Evolutionary conservation across 92 coral and sea anemone species (phyloP).

Genomic region (Micromussa lordhowensis): DNA sequence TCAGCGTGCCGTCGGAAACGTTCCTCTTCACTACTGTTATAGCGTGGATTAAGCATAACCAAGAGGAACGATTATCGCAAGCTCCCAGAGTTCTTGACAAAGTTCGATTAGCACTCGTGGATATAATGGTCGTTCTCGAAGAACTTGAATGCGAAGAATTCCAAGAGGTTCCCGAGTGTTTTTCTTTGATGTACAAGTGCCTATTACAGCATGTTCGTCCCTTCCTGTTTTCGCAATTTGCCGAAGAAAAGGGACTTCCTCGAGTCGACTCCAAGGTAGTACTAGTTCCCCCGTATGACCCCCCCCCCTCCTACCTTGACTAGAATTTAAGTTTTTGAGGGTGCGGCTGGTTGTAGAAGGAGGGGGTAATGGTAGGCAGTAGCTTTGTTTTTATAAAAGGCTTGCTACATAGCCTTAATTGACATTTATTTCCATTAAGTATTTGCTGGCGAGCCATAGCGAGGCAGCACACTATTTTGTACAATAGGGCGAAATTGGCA

Average conservation of each 20-base stretch:
- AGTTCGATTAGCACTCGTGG: conserved; percentile 65
- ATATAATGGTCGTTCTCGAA: conserved; percentile 46
- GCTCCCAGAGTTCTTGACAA: conserved; percentile 52
- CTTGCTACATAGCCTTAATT: too few relatives aligned
- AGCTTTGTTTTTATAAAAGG: too few relatives aligned
- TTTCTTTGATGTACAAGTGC: conserved; percentile 32
- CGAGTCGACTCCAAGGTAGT: conserved; percentile 28
- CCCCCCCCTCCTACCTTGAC: background rate
- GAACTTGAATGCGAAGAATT: conserved; percentile 52
- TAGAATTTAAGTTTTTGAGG: background rate
- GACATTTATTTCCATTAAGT: too few relatives aligned
- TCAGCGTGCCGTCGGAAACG: conserved; percentile 70
- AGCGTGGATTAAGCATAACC: conserved; percentile 62
- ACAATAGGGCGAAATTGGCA: too few relatives aligned
- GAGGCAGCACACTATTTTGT: too few relatives aligned
- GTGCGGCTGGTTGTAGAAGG: background rate
- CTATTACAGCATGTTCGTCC: conserved; percentile 46
- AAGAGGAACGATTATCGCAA: conserved; percentile 45
- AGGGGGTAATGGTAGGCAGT: too few relatives aligned
- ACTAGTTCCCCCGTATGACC: background rate
- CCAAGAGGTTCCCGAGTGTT: conserved; percentile 41
- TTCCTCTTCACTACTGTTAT: conserved; percentile 53
- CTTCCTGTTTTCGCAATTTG: conserved; percentile 29
- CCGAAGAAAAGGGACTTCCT: conserved; percentile 38
- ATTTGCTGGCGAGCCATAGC: too few relatives aligned